Percentiles rank a stretch among this genome's conserved stretches.
Conservation (phyloP, 2,888 invertebrate genomes). For the Pycnomerus fuliginosus region DNA sequence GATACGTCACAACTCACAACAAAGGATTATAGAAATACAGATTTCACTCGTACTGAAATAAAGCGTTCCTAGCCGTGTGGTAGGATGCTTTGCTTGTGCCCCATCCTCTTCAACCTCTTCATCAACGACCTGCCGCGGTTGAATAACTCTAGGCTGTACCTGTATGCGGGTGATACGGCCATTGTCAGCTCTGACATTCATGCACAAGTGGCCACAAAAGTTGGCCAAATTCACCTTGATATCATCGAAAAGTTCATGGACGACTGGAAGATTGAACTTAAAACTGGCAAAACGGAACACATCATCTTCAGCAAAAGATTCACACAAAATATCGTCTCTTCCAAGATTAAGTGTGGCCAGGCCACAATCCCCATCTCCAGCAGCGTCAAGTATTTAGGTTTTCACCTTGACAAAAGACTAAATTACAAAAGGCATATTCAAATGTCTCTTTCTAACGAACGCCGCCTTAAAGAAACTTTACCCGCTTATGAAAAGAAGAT, state of each 20-base stretch:
- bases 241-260: constrained; percentile 2
- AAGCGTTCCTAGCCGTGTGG: too few relatives aligned
- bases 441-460: too few relatives aligned
- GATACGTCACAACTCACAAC: too few relatives aligned
- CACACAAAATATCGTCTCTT: too few relatives aligned
- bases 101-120: constrained; percentile 22
- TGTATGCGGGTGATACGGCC: constrained; percentile 16
- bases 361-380: neutral
- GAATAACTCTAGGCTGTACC: constrained; percentile 19
- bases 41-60: too few relatives aligned
- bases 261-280: constrained; percentile 6
- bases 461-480: too few relatives aligned
- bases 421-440: constrained; percentile 1
- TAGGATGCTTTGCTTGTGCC: too few relatives aligned
- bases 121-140: constrained; percentile 18
- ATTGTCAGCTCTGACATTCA: neutral
- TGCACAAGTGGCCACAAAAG: constrained; percentile 2
- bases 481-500: too few relatives aligned
- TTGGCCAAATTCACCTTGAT: constrained; percentile 5
- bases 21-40: too few relatives aligned
- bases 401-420: constrained; percentile 5
- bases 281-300: constrained; percentile 5
- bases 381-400: constrained; percentile 5
- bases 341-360: neutral
- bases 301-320: constrained; percentile 8